Base-by-base conservation (phyloP, 2,113 vertebrate genomes). In the Neopipo cinnamomea region DNA sequence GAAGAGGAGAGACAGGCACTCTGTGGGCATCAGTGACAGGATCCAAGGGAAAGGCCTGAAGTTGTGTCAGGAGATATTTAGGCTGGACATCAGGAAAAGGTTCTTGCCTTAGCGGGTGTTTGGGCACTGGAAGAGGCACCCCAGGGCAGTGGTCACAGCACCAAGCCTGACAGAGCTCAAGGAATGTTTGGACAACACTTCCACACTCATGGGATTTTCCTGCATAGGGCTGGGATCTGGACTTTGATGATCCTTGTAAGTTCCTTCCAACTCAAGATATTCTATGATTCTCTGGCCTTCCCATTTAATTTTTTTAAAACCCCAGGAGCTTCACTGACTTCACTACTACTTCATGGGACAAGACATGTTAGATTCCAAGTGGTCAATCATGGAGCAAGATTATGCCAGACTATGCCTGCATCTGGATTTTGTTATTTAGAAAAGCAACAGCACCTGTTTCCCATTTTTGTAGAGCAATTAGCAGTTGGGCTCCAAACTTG, bases 391-490 rank as follows among this genome's bases (percentile, higher is more conserved):
- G 10, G 39, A 67, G 18, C 8, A 49, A 11, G 35, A n/a, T 52
- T 47, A 17, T 44, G 20, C 15, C 47, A 91, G 50, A 61, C 33
- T 74, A 33, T 35, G 16, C 17, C 44, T 90, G 68, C 12, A 15
- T 87, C 35, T 92, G 79, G 52, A 75, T 86, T 93, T 85, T 77
- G 31, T 44, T 91, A 74, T 81, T 86, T 65, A 75, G 75, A 81
- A 65, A 49, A 84, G 12, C 20, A 94, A 23, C 24, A 86, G 7
- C 88, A 95, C 65, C 83, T 81, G 76, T 65, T 93, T 92, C 23
- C 11, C 52, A 85, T 86, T 86, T 91, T 68, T 28, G 14, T 15
- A 49, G 14, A 31, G 86, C 41, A 80, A 96, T 80, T 80, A 66
- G 22, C 41, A 62, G 23, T 50, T 42, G 30, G 11, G 47, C 31